Base-by-base conservation (phyloP, 1,140 invertebrate genomes). In the Pseudachorutes palmiensis region DNA sequence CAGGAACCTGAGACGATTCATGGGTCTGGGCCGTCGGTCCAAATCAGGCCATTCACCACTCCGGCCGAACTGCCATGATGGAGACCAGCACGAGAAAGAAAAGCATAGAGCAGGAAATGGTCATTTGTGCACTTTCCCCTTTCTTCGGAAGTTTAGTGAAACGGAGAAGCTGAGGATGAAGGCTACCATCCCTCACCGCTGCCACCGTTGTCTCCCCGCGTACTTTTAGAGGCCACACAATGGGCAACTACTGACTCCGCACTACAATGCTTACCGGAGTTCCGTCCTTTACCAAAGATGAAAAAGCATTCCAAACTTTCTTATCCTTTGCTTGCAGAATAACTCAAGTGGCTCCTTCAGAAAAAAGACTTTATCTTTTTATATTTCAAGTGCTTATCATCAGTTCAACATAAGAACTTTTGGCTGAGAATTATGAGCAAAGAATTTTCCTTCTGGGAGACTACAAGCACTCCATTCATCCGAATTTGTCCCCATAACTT, bases 371-470 rank as follows among this genome's bases (percentile, higher is more conserved):
- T 55, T 55, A 14, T 55, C 12, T 55, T 55, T n/a, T 55, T 22
- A 26, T 55, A 55, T 55, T 16, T 55, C 3, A 3, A 55, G 36
- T 45, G 36, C 51, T 55, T 55, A 55, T 55, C 24, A 22, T 26
- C 51, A 16, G 51, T 24, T 55, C 51, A 55, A 55, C 9, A 55
- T 14, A 64, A 70, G 66, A 29, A 26, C 66, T 66, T 70, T 61
- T 59, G 2, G 24, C 24, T 60, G 49, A 64, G 62, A 62, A 65
- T 67, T 36, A 70, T 70, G 69, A 70, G 66, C 65, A 70, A 70
- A 67, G 68, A 64, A 32, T 66, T 62, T n/a, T n/a, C n/a, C n/a
- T n/a, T n/a, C n/a, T n/a, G n/a, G n/a, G n/a, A n/a, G n/a, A n/a
- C n/a, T n/a, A n/a, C n/a, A n/a, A n/a, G n/a, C n/a, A n/a, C n/a